These are phyloP conservation scores for Volucella inflata DNA, from an alignment of 2,888 invertebrate genomes.

Conservation along the genomic window DNA sequence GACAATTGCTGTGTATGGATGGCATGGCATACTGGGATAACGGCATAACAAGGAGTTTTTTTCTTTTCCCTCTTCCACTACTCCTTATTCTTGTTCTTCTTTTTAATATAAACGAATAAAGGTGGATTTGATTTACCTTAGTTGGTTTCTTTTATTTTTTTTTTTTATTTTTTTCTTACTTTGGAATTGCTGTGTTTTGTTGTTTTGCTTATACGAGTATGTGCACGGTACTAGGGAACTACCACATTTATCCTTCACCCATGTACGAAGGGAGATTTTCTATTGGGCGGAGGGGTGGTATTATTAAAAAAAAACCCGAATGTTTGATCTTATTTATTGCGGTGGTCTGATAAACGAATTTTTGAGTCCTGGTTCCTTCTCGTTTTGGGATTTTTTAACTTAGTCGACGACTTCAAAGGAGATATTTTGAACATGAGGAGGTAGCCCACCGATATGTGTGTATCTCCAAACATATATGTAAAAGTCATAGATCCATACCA, in stretches of 20 bases:
- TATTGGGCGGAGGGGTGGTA: constrained; percentile 27
- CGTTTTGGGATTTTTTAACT: constrained; percentile 9
- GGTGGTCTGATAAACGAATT: constrained; percentile 50
- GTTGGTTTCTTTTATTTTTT: constrained; percentile 60
- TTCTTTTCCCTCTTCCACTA: constrained; percentile 3
- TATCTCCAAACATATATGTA: too few relatives aligned
- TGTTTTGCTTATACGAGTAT: constrained; percentile 25
- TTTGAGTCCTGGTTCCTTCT: constrained; percentile 17
- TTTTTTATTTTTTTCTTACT: constrained; percentile 20
- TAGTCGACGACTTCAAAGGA: constrained; percentile 38
- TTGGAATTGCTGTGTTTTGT: not conserved
- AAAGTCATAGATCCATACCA: too few relatives aligned
- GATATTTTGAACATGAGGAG: constrained; percentile 11
- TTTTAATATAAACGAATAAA: constrained; percentile 73
- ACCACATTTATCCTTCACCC: constrained; percentile 47
- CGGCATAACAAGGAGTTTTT: constrained; percentile 66
- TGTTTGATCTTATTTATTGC: constrained; percentile 47
- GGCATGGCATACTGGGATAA: constrained; percentile 68
- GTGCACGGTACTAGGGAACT: constrained; percentile 24
- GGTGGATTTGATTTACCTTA: constrained; percentile 75
- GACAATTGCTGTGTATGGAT: constrained; percentile 54
- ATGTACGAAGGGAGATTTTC: not conserved
- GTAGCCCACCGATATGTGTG: too few relatives aligned
- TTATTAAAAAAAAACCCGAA: constrained; percentile 53
- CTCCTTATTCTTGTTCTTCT: not conserved